Evolutionary conservation across 2,888 invertebrate genomes (phyloP), one percentile per base, ranked within the genome.

Genomic region (Acrobasis suavella): DNA sequence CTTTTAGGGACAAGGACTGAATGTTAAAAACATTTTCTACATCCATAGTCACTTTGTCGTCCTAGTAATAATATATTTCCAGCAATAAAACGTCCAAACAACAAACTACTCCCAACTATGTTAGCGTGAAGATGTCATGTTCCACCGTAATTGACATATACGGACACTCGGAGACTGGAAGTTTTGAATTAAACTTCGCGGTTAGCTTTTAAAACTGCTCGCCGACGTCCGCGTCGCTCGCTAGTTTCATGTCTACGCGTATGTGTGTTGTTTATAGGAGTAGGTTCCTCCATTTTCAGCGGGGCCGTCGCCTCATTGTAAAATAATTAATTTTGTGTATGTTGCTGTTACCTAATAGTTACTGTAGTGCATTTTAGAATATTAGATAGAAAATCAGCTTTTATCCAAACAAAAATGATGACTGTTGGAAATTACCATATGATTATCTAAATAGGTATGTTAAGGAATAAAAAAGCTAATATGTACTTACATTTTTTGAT

Each of bases 311-410:
- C 51, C 42, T 17, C 15, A 50, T 50, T 50, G 12, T 10, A 10
- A 12, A 14, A 22, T 1, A 22, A 22, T 22, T 22, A 79, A 81
- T 82, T 81, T 60, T 65, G 14, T 46, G n/a, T 10, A 42, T 10
- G 6, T 46, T 32, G 32, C 5, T 32, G 32, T 32, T 32, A 32
- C 22, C 22, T 22, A 22, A 22, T 2, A 22, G 22, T 22, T 22
- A 3, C 22, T 22, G 22, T 22, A 22, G n/a, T n/a, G n/a, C 22
- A 22, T 22, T 22, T 22, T 2, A 22, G 22, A 22, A 22, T 22
- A 22, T 22, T 32, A 32, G 32, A 32, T 22, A 32, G 7, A 32
- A 32, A 32, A 32, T 7, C 5, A 7, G 32, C 5, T 32, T 32
- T 8, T 32, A 32, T 32, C 32, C 8, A 32, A 32, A 32, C 32